These are phyloP conservation scores for Numida meleagris DNA, from an alignment of 2,113 vertebrate genomes.

Conservation along the genomic window DNA sequence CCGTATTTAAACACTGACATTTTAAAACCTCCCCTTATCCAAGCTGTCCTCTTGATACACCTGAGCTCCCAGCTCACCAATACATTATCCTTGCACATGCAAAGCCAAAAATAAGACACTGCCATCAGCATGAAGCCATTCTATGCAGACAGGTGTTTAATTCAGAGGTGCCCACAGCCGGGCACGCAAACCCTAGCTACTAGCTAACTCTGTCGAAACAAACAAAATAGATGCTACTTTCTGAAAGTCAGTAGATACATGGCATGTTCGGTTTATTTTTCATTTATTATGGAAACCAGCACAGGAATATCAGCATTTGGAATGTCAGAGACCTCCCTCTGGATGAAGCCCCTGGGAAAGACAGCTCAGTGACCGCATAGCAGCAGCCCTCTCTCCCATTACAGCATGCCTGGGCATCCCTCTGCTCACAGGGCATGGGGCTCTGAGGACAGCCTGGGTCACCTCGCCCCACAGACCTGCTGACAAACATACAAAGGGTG, in stretches of 20 bases:
- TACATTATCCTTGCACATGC: rapidly evolving
- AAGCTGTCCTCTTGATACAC: background rate
- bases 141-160: background rate
- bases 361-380: background rate
- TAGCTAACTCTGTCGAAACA: background rate
- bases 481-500: slow-evolving; percentile 57
- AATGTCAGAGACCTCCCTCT: background rate
- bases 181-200: background rate
- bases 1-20: background rate
- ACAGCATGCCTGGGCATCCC: background rate
- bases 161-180: background rate
- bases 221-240: background rate
- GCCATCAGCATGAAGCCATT: background rate
- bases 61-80: background rate
- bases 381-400: background rate
- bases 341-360: background rate
- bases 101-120: background rate
- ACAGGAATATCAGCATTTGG: background rate
- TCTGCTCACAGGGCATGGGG: background rate
- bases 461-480: background rate
- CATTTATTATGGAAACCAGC: background rate
- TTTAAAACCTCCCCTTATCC: background rate
- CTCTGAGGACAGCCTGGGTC: slow-evolving; percentile 5
- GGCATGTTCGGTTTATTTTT: background rate
- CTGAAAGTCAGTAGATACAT: background rate